Percentiles rank a stretch among this genome's conserved stretches.
phyloP scores from a whole-genome alignment of 2,888 invertebrate genomes.

The Tenthredo mesomela region DNA sequence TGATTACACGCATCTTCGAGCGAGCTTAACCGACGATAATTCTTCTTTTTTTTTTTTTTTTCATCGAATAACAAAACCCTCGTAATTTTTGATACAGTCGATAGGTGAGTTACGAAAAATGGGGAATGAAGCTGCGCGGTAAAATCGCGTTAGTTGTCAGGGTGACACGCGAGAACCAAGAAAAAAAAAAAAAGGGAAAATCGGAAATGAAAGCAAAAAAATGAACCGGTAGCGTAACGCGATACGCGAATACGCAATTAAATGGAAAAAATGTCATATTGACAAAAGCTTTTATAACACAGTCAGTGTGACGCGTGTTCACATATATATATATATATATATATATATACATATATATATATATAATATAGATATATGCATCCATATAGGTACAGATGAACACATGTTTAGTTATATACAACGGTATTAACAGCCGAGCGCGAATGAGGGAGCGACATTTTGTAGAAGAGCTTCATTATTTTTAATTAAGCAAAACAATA shows the following conservation, averaged over 20 bases:
- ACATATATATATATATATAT: background rate
- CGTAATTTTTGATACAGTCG: background rate
- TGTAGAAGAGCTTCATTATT: conserved; percentile 67
- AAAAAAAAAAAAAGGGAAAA: background rate
- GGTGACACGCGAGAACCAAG: background rate
- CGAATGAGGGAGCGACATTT: conserved; percentile 32
- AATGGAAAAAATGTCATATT: conserved; percentile 61
- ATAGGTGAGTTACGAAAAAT: background rate
- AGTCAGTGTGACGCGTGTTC: conserved; percentile 16
- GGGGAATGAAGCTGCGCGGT: background rate
- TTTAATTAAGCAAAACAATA: conserved; percentile 71
- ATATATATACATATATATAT: no score
- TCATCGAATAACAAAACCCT: background rate
- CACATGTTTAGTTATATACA: background rate
- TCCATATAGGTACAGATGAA: background rate
- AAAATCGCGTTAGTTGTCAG: conserved; percentile 4
- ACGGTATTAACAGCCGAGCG: background rate
- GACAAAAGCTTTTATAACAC: conserved; percentile 65
- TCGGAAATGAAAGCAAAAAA: background rate
- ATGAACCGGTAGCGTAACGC: conserved; percentile 42
- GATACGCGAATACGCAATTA: conserved; percentile 66
- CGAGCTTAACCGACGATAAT: background rate
- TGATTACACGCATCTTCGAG: background rate
- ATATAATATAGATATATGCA: conserved; percentile 55
- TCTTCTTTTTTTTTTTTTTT: background rate